Evolutionary conservation across 2,113 vertebrate species (phyloP).

Genomic region (Hucho hucho): DNA sequence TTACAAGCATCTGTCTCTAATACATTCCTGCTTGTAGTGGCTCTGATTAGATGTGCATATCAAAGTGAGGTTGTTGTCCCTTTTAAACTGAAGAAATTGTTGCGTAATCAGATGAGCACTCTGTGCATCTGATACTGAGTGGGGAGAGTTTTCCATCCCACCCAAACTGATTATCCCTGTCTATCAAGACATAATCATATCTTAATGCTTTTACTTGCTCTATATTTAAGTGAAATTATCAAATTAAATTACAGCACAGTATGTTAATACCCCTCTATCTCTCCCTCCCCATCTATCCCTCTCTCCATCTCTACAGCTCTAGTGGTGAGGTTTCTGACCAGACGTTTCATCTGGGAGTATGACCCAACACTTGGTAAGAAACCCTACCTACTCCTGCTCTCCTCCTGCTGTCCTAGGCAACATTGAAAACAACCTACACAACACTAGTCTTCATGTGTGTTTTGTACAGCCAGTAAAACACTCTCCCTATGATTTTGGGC

Average conservation of each 20-base stretch:
- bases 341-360: constrained; percentile 98
- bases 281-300: neutral
- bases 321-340: constrained; percentile 95
- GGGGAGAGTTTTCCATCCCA: too few relatives aligned
- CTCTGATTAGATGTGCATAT: neutral
- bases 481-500: too few relatives aligned
- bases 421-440: too few relatives aligned
- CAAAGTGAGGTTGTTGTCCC: neutral
- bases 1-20: neutral
- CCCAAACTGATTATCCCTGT: too few relatives aligned
- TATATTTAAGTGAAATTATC: too few relatives aligned
- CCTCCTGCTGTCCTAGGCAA: too few relatives aligned
- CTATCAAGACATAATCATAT: too few relatives aligned
- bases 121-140: neutral
- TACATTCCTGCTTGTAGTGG: neutral
- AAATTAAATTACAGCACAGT: too few relatives aligned
- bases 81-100: neutral
- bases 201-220: too few relatives aligned
- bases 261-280: neutral
- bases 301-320: constrained; percentile 80
- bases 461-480: too few relatives aligned
- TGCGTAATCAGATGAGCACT: neutral
- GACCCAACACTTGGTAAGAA: constrained; percentile 93
- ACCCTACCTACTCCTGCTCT: neutral
- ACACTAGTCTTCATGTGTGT: too few relatives aligned